Percentiles rank a stretch among this genome's conserved stretches.
Evolutionary conservation across 2,797 vertebrate species (phyloP).

Genomic region (Octomys mimax): DNA sequence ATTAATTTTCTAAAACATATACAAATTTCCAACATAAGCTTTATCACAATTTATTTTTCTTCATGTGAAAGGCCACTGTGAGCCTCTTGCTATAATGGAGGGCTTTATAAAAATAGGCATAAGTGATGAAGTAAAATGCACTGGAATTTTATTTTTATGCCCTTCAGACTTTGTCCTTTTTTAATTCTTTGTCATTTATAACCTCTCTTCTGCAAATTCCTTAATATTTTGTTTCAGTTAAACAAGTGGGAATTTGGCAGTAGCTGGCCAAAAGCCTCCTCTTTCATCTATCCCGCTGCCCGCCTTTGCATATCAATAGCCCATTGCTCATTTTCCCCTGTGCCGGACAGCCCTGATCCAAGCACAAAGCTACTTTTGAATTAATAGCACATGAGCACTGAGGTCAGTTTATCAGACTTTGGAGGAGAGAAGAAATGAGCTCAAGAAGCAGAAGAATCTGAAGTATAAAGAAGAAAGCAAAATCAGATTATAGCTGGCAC

Average conservation of each 20-base stretch:
- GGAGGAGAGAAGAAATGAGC: slow-evolving; percentile 47
- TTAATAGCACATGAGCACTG: slow-evolving; percentile 56
- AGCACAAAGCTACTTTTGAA: slow-evolving; percentile 67
- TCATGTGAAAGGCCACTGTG: slow-evolving; percentile 28
- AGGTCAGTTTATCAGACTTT: slow-evolving; percentile 56
- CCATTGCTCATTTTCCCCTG: slow-evolving; percentile 56
- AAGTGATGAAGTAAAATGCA: slow-evolving; percentile 59
- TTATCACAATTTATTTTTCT: slow-evolving; percentile 25
- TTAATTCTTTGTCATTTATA: slow-evolving; percentile 42
- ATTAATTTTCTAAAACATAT: slow-evolving; percentile 34
- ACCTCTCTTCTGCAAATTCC: slow-evolving; percentile 22
- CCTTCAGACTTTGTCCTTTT: slow-evolving; percentile 43
- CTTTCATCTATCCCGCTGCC: slow-evolving; percentile 40
- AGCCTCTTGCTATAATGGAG: background rate
- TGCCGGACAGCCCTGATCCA: slow-evolving; percentile 38
- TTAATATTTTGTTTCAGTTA: slow-evolving; percentile 77
- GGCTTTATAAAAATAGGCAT: slow-evolving; percentile 11
- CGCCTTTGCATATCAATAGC: slow-evolving; percentile 71
- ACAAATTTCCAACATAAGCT: background rate
- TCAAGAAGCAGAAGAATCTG: background rate
- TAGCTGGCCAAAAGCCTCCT: slow-evolving; percentile 50
- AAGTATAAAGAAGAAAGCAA: background rate
- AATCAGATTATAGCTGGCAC: background rate
- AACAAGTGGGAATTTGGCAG: slow-evolving; percentile 68
- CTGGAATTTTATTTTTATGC: slow-evolving; percentile 44